Base-by-base conservation (phyloP, 2,888 invertebrate species). In the Drosophila histrio region DNA sequence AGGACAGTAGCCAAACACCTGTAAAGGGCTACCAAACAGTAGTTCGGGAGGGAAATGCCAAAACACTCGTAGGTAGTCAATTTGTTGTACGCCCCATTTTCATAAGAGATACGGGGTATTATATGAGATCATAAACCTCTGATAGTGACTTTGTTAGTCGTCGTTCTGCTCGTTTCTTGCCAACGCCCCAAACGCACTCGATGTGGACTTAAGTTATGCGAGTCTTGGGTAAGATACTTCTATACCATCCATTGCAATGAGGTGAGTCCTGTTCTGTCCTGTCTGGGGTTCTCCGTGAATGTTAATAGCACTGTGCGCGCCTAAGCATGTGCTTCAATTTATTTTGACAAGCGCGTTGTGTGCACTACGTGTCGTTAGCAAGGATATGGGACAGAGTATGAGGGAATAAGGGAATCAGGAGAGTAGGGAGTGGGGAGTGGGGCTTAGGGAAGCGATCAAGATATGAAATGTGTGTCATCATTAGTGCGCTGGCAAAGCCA, bases 311-410 rank as follows among this genome's bases (percentile, higher is more conserved):
- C 50, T 82, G 67, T 64, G 86, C 56, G 70, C 88, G 83, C 76
- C 79, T 86, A 86, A 86, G 88, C 88, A 83, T 83, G 88, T 83
- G 76, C 88, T 79, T 82, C 88, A 86, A 72, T 87, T 87, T 87
- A 76, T 86, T 70, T 70, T 66, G 80, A 80, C 76, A 75, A 68
- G 71, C 58, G 50, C 46, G 28, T 24, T 32, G 57, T 47, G 59
- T 58, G 43, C 66, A 53, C 46, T 60, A 26, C 43, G 52, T 53
- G 69, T 70, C 64, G 71, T 72, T 63, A 54, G 38, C 24, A 38
- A 72, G 61, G 57, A 74, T 39, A 50, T 17, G 17, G n/a, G 15
- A 4, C 5, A 41, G n/a, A 47, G n/a, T 15, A 13, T 22, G 13
- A 30, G 46, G n/a, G 3, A 26, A 39, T 8, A 26, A 9, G 34